Percentiles rank a stretch among this genome's conserved stretches.
Evolutionary conservation across 2,797 vertebrate species (phyloP).

Genomic region (Amblyraja radiata): DNA sequence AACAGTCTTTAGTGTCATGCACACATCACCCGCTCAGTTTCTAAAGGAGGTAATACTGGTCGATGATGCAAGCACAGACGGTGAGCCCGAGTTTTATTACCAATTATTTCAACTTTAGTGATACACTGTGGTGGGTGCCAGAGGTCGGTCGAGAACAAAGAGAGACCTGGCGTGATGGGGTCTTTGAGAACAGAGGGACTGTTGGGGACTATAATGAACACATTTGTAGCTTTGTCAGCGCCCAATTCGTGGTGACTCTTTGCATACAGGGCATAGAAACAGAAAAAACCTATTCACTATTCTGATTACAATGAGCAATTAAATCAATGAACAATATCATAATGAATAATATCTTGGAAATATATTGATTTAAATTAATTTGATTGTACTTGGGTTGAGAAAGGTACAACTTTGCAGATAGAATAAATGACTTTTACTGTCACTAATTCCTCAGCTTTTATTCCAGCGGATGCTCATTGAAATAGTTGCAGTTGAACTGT

Average conservation of each 20-base stretch:
- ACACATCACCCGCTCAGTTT: conserved; percentile 85
- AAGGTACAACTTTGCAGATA: background rate
- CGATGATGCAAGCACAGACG: conserved; percentile 91
- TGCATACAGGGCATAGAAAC: no score
- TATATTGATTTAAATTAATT: background rate
- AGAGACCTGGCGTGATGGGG: no score
- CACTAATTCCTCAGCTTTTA: background rate
- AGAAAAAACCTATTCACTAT: no score
- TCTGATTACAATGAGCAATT: background rate
- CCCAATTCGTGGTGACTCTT: no score
- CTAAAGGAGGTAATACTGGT: conserved; percentile 97
- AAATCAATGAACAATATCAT: no score
- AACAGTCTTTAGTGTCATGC: conserved; percentile 93
- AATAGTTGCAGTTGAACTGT: background rate
- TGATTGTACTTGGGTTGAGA: background rate
- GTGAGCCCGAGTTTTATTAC: conserved; percentile 58
- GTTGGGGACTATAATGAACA: no score
- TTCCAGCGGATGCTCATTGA: background rate
- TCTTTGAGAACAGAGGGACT: no score
- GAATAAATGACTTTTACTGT: background rate
- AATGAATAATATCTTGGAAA: background rate
- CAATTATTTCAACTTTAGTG: no score
- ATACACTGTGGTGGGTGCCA: no score
- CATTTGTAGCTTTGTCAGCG: no score
- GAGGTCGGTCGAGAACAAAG: no score